A percentile compares a stretch with the other conserved stretches of the same genome.
phyloP scores from a whole-genome alignment of 1,140 invertebrate species.

The Hycleus phaleratus region DNA sequence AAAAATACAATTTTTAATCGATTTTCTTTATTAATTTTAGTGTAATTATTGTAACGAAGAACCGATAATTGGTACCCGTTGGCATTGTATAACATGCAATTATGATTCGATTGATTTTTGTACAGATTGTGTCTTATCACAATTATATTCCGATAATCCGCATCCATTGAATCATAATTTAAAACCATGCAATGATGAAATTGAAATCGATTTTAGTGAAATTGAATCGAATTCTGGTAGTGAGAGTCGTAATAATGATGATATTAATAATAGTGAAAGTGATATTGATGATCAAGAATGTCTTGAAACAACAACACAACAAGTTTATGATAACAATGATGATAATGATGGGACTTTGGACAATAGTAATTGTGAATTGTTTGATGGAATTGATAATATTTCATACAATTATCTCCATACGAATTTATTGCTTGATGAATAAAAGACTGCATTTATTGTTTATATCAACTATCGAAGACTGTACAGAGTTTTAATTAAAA shows the following conservation, averaged over 20 bases:
- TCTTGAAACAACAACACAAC: neutral
- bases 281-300: slow-evolving; percentile 2
- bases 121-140: slow-evolving; percentile 39
- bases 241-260: slow-evolving; percentile 3
- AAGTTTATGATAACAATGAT: slow-evolving; percentile 2
- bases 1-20: slow-evolving; percentile 1
- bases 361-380: neutral
- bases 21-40: slow-evolving; percentile 39
- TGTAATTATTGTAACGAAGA: slow-evolving; percentile 60
- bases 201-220: slow-evolving; percentile 3
- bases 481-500: no score
- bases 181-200: slow-evolving; percentile 2
- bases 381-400: slow-evolving; percentile 16
- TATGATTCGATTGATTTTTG: slow-evolving; percentile 38
- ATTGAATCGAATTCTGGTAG: slow-evolving; percentile 17
- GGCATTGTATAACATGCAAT: slow-evolving; percentile 55
- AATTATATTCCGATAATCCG: slow-evolving; percentile 35
- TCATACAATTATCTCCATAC: slow-evolving; percentile 22
- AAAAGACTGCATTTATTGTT: neutral
- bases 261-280: slow-evolving; percentile 17
- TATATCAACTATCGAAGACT: neutral
- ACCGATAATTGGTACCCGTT: slow-evolving; percentile 58
- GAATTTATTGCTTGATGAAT: slow-evolving; percentile 18
- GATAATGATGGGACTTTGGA: neutral
- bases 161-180: slow-evolving; percentile 37